These are phyloP conservation scores for Periparus ater DNA, from an alignment of 2,797 vertebrate genomes.

Conservation along the genomic window DNA sequence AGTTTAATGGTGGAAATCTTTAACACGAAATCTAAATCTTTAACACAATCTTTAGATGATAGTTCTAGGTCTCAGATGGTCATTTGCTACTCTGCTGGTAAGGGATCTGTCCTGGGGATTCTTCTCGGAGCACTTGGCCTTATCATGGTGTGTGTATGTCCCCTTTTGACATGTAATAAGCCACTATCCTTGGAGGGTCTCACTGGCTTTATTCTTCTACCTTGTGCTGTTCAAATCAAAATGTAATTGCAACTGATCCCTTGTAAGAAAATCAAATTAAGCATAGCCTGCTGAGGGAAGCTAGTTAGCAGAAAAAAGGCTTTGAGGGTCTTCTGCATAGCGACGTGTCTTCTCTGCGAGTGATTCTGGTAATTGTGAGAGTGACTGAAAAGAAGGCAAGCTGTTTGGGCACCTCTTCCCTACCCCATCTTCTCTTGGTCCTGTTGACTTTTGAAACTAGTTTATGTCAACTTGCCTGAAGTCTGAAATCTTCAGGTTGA, in stretches of 20 bases:
- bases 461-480: not conserved
- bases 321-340: not conserved
- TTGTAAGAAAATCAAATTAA: not conserved
- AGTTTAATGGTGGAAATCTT: not conserved
- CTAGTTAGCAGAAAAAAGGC: not conserved
- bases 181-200: not conserved
- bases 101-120: not conserved
- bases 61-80: not conserved
- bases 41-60: not conserved
- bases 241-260: not conserved
- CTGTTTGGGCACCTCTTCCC: not conserved
- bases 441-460: not conserved
- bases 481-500: not conserved
- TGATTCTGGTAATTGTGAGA: not conserved
- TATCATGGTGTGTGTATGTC: not conserved
- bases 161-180: not conserved
- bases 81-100: not conserved
- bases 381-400: not conserved
- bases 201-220: not conserved
- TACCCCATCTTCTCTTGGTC: not conserved
- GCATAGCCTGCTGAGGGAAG: not conserved
- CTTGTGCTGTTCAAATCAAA: not conserved
- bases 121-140: not conserved
- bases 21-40: not conserved
- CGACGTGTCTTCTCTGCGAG: not conserved